Evolutionary conservation across 2,888 invertebrate genomes (phyloP).

Genomic region (Monochamus alternatus): DNA sequence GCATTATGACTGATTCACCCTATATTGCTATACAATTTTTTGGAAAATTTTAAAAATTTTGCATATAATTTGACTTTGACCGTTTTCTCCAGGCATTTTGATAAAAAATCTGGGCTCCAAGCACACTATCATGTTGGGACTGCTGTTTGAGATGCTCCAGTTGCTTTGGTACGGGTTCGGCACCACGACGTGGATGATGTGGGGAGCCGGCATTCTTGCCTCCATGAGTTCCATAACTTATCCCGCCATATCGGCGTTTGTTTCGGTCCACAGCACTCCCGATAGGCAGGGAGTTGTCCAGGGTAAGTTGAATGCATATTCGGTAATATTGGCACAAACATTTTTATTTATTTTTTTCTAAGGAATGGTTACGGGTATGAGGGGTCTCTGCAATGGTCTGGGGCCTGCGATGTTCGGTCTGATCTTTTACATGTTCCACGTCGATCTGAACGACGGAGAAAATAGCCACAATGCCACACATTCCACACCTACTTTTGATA

Average conservation of each 20-base stretch:
- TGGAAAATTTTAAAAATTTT: no score
- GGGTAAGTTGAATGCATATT: slow-evolving; percentile 58
- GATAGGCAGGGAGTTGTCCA: slow-evolving; percentile 90
- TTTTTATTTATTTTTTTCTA: slow-evolving; percentile 24
- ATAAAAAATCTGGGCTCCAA: slow-evolving; percentile 91
- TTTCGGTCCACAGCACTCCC: slow-evolving; percentile 97
- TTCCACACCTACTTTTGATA: slow-evolving; percentile 70
- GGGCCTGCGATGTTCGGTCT: slow-evolving; percentile 99
- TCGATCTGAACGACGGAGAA: slow-evolving; percentile 88
- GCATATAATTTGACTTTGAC: no score
- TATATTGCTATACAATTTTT: no score
- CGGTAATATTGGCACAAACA: background rate
- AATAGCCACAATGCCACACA: slow-evolving; percentile 69
- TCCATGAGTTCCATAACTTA: slow-evolving; percentile 97
- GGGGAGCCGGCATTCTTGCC: slow-evolving; percentile 97
- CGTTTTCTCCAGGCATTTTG: slow-evolving; percentile 65
- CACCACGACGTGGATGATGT: slow-evolving; percentile 99
- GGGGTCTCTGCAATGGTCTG: slow-evolving; percentile 97
- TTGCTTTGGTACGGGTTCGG: slow-evolving; percentile 98
- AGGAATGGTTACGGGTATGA: slow-evolving; percentile 99
- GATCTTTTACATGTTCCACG: slow-evolving; percentile 98
- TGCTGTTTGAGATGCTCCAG: slow-evolving; percentile 97
- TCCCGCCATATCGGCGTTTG: slow-evolving; percentile 98
- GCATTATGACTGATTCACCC: no score
- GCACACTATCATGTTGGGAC: slow-evolving; percentile 97